A percentile compares a stretch with the other conserved stretches of the same genome.
Evolutionary conservation across 1,140 invertebrate genomes (phyloP).

Genomic region (Bombus superbus): DNA sequence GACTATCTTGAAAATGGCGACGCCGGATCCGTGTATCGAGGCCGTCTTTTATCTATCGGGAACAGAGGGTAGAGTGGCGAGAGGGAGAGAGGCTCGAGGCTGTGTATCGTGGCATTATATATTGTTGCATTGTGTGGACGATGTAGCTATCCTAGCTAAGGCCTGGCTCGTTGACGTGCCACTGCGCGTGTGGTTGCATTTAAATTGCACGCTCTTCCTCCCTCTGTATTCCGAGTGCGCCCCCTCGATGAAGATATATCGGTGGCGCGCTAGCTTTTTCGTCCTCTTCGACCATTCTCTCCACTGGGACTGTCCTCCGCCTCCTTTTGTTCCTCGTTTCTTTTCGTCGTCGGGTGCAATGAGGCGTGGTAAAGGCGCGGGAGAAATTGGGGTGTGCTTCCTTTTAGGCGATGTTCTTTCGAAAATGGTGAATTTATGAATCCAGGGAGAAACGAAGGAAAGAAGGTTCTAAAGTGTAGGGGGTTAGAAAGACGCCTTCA

Average conservation of each 20-base stretch:
- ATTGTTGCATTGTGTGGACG: slow-evolving; percentile 47
- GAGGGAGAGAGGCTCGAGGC: background rate
- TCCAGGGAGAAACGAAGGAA: background rate
- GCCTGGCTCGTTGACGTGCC: slow-evolving; percentile 15
- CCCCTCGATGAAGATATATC: slow-evolving; percentile 40
- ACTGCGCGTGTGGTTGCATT: slow-evolving; percentile 15
- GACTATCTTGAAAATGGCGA: slow-evolving; percentile 81
- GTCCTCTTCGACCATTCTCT: background rate
- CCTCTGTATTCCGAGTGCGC: background rate
- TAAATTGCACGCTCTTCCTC: slow-evolving; percentile 28
- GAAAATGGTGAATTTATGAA: background rate
- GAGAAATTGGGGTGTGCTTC: background rate
- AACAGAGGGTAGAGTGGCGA: slow-evolving; percentile 4
- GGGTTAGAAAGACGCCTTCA: background rate
- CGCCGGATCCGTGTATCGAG: slow-evolving; percentile 46
- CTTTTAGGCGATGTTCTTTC: background rate
- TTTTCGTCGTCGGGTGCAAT: slow-evolving; percentile 11
- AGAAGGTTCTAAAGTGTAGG: background rate
- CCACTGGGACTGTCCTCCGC: background rate
- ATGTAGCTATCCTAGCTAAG: slow-evolving; percentile 44
- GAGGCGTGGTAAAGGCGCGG: background rate
- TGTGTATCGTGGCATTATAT: slow-evolving; percentile 49
- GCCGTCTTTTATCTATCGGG: slow-evolving; percentile 60
- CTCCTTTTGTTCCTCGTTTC: slow-evolving; percentile 2
- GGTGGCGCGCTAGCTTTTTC: slow-evolving; percentile 18